These are phyloP conservation scores for Drosophila glabriapex DNA, from an alignment of 2,888 invertebrate species.

Conservation along the genomic window DNA sequence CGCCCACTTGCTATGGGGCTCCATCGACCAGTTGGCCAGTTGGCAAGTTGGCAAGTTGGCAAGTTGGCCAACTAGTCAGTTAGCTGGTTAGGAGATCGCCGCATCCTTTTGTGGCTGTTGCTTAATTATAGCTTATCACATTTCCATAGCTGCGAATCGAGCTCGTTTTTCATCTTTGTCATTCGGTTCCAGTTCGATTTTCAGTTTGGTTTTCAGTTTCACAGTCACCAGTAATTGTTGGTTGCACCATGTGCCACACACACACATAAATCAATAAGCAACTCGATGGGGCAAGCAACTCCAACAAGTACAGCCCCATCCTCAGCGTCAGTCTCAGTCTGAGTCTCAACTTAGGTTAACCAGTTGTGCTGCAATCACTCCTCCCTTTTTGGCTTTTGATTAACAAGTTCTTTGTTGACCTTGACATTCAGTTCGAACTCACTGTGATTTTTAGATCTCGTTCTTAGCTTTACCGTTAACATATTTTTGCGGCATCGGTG, in stretches of 20 bases:
- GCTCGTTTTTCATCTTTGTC: slow-evolving; percentile 83
- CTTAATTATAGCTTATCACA: slow-evolving; percentile 85
- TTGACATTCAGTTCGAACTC: slow-evolving; percentile 62
- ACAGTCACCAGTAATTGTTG: slow-evolving; percentile 70
- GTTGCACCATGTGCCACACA: slow-evolving; percentile 58
- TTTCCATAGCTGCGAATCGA: slow-evolving; percentile 81
- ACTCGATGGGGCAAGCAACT: background rate
- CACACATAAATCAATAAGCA: slow-evolving; percentile 77
- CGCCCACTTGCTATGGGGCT: slow-evolving; percentile 64
- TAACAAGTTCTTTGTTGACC: slow-evolving; percentile 52
- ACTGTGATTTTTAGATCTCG: slow-evolving; percentile 14
- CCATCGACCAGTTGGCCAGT: background rate
- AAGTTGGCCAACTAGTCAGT: slow-evolving; percentile 1
- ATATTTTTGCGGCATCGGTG: slow-evolving; percentile 37
- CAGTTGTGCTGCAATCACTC: background rate
- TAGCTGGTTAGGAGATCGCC: slow-evolving; percentile 14
- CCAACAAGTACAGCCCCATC: slow-evolving; percentile 12
- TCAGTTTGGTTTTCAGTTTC: slow-evolving; percentile 9
- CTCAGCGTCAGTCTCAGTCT: background rate
- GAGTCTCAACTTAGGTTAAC: slow-evolving; percentile 7
- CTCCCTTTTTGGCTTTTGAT: slow-evolving; percentile 1
- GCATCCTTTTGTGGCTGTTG: slow-evolving; percentile 55
- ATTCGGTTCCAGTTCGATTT: slow-evolving; percentile 45
- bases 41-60: background rate
- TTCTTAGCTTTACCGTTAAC: slow-evolving; percentile 56